Evolutionary conservation across 2,888 invertebrate genomes (phyloP), one percentile per base, ranked within the genome.

Genomic region (Cyaniris semiargus): DNA sequence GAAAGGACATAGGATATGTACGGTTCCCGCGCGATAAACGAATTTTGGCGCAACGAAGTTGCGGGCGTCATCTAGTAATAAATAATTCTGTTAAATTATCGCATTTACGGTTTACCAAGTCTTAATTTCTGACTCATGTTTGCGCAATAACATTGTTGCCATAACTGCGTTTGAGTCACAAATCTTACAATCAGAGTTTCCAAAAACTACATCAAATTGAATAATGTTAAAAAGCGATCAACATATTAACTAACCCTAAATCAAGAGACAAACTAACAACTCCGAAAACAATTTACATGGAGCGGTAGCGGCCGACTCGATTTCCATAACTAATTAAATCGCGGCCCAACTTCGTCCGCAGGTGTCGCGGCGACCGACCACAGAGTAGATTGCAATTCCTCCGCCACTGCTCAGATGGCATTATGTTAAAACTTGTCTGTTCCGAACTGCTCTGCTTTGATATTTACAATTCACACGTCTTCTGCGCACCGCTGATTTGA

Each of bases 291-390:
- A 86, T 86, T 86, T 85, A 84, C 86, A 85, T 84, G 85, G 81
- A 76, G 80, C 80, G 79, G 81, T 78, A 81, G 81, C 79, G 78
- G 79, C 81, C 80, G 79, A 78, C 78, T 81, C 79, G 79, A 84
- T 84, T 84, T 84, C 83, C 83, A 84, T 85, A 84, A 83, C 85
- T 86, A 85, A 86, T 86, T 86, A 86, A 85, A 85, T 85, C 82
- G 84, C 81, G 81, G 82, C 78, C 80, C 77, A 81, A 82, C 80
- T 82, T 83, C 80, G 76, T 79, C 78, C 81, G 80, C 84, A 83
- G 83, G 82, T 83, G 83, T 56, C 56, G 72, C 77, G 58, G 72
- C 58, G 58, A 27, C 44, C 70, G 38, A 8, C 76, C 71, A 27
- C 58, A 53, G 53, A 44, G 70, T 70, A 70, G 71, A 72, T 44